Base-by-base conservation (phyloP, 2,888 invertebrate genomes). In the Cancer borealis region DNA sequence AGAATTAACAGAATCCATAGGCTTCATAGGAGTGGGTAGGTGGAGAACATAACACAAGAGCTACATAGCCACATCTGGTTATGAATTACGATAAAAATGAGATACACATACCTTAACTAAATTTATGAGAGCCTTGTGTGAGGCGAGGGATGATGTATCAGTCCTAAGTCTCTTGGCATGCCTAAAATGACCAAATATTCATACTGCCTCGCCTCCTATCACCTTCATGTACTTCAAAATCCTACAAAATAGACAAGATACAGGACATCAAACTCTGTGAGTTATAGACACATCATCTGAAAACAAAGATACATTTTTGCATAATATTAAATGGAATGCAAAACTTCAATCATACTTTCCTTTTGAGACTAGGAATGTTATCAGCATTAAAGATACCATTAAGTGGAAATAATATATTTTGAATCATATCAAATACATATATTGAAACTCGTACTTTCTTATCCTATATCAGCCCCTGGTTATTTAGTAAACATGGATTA, bases 361-460 rank as follows among this genome's bases (percentile, higher is more conserved):
- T 73, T 73, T 10, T 1, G n/a, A 10, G n/a, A 26, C 73, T 73
- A 73, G 73, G 73, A n/a, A 73, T 26, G 26, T 54, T 60, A 30
- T 54, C 30, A 17, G 17, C 54, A 54, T 60, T 30, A 47, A 92
- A 87, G 79, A 73, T 26, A 79, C 21, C 49, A 26, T 79, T 84
- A 30, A 84, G 26, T 54, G 91, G 93, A 93, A 93, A 93, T 93
- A 93, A 93, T 90, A 93, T 87, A 90, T 93, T 93, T 91, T 93
- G 46, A 79, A 93, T 93, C 90, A 93, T 93, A 93, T 93, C 93
- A 93, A 93, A 93, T 93, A 93, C 93, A 93, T 93, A 93, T 91
- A 93, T 90, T 91, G 90, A 93, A 91, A 93, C 91, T 91, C 45
- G 73, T 90, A 93, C 39, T 92, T 92, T 92, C 54, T 87, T 87